These are phyloP conservation scores for Protophormia terraenovae DNA, from an alignment of 2,888 invertebrate species.

Conservation along the genomic window DNA sequence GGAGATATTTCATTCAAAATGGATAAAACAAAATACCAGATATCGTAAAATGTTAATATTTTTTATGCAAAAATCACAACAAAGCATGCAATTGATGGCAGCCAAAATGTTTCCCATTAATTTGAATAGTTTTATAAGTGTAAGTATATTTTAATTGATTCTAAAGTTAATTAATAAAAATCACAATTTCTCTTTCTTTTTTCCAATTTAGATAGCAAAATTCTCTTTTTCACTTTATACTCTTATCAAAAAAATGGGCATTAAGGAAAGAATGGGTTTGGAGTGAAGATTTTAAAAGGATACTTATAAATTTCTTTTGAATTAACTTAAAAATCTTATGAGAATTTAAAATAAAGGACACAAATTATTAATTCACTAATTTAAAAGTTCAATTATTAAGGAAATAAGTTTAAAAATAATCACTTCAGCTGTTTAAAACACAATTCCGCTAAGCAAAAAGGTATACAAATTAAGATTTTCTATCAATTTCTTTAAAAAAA, in stretches of 20 bases:
- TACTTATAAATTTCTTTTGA: too few species aligned
- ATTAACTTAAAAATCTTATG: too few species aligned
- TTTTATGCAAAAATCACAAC: conserved; percentile 51
- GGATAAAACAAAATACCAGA: conserved; percentile 42
- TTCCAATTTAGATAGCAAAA: conserved; percentile 54
- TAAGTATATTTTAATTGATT: conserved; percentile 34
- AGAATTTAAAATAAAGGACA: too few species aligned
- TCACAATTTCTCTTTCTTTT: not conserved
- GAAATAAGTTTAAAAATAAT: too few species aligned
- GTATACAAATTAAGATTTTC: too few species aligned
- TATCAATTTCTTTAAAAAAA: too few species aligned
- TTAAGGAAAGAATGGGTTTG: not conserved
- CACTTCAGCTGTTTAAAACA: too few species aligned
- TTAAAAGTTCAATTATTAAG: too few species aligned
- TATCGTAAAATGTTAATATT: conserved; percentile 58
- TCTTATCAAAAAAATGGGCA: conserved; percentile 36
- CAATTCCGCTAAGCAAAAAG: too few species aligned
- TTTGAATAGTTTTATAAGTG: conserved; percentile 65
- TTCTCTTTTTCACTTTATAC: conserved; percentile 60
- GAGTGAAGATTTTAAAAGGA: not conserved
- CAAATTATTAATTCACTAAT: too few species aligned
- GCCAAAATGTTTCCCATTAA: conserved; percentile 64
- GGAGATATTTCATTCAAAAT: conserved; percentile 63
- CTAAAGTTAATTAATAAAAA: not conserved
- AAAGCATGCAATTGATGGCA: conserved; percentile 45